Percentiles rank a stretch among this genome's conserved stretches.
Conservation (phyloP, 2,797 vertebrate species). For the Macropodus opercularis region DNA sequence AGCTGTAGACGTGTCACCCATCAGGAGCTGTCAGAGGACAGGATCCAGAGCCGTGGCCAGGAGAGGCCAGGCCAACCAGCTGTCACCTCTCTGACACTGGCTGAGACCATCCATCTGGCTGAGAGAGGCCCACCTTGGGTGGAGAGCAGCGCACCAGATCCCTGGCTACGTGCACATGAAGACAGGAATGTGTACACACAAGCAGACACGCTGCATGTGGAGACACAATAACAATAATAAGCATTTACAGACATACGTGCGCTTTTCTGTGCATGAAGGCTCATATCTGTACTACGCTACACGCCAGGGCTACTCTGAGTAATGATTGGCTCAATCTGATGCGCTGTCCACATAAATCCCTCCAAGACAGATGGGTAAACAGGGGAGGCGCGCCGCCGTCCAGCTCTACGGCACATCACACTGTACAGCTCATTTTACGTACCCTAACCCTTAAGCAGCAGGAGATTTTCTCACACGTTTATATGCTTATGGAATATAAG, state of each 20-base stretch:
- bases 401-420: conserved; percentile 56
- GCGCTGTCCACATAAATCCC: conserved; percentile 62
- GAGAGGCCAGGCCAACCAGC: conserved; percentile 77
- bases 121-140: conserved; percentile 72
- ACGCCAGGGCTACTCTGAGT: conserved; percentile 50
- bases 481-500: conserved; percentile 31
- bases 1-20: conserved; percentile 58
- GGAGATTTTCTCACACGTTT: conserved; percentile 26
- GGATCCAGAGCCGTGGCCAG: conserved; percentile 75
- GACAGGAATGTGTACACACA: conserved; percentile 40
- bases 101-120: conserved; percentile 82
- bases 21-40: conserved; percentile 78
- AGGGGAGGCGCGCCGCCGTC: conserved; percentile 64
- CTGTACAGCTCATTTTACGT: conserved; percentile 36
- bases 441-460: conserved; percentile 48
- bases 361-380: conserved; percentile 58
- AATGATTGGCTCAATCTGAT: conserved; percentile 63
- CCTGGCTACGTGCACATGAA: conserved; percentile 45
- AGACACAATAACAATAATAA: conserved; percentile 26
- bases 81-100: conserved; percentile 80
- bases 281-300: conserved; percentile 6
- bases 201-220: conserved; percentile 30
- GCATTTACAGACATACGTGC: conserved; percentile 29
- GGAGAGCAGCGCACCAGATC: conserved; percentile 63
- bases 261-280: conserved; percentile 2